Percentiles rank a stretch among this genome's conserved stretches.
phyloP scores from a whole-genome alignment of 2,888 invertebrate species.

The Ophion slaviceki region DNA sequence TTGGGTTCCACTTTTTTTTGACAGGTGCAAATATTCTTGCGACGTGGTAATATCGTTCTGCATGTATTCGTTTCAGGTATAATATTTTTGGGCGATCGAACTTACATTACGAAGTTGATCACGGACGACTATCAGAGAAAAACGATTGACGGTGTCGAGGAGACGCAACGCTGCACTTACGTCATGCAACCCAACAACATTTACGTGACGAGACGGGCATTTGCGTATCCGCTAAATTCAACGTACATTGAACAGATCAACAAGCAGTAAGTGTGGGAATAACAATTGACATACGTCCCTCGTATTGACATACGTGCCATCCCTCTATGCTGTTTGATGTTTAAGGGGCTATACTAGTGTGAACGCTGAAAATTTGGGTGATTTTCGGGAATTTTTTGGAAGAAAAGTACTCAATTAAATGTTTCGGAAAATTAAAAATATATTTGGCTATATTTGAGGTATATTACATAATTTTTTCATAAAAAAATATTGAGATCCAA shows the following conservation, averaged over 20 bases:
- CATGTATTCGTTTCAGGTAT: constrained; percentile 58
- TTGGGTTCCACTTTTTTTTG: neutral
- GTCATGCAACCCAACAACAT: constrained; percentile 90
- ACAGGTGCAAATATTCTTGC: neutral
- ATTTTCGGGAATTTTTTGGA: too few species aligned
- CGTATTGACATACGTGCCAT: too few species aligned
- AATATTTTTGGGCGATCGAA: constrained; percentile 89
- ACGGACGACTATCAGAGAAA: constrained; percentile 89
- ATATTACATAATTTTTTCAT: too few species aligned
- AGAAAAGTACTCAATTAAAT: too few species aligned
- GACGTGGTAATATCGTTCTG: neutral
- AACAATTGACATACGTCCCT: neutral
- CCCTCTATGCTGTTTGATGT: too few species aligned
- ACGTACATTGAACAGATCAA: constrained; percentile 87
- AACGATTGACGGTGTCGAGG: constrained; percentile 85
- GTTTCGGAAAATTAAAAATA: too few species aligned
- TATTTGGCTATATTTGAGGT: too few species aligned
- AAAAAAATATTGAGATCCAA: too few species aligned
- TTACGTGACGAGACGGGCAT: constrained; percentile 88
- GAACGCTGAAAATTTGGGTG: too few species aligned
- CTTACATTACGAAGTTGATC: constrained; percentile 88
- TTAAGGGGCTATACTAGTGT: too few species aligned
- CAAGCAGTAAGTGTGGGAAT: constrained; percentile 86
- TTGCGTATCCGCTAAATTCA: constrained; percentile 89
- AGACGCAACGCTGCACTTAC: constrained; percentile 89